A percentile compares a stretch with the other conserved stretches of the same genome.
These are phyloP conservation scores for Nymphalis urticae DNA, from an alignment of 2,888 invertebrate genomes.

Conservation along the genomic window DNA sequence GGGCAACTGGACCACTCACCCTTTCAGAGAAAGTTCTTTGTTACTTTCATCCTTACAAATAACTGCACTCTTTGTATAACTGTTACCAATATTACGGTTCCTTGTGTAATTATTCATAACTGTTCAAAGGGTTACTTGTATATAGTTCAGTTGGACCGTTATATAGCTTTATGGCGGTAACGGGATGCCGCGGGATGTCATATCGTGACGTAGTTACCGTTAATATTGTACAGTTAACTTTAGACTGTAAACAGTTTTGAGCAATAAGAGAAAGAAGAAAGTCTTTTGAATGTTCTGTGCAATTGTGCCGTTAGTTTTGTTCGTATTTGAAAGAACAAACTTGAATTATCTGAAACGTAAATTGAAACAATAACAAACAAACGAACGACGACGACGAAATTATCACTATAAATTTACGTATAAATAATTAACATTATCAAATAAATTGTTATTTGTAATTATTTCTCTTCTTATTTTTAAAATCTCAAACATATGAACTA, in stretches of 20 bases:
- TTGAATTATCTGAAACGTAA: constrained; percentile 4
- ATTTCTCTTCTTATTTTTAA: too few relatives aligned
- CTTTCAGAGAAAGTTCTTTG: constrained; percentile 76
- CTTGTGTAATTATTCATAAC: constrained; percentile 76
- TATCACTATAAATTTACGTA: background rate
- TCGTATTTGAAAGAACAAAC: background rate
- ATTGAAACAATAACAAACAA: background rate
- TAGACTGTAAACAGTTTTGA: constrained; percentile 55
- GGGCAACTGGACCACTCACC: constrained; percentile 46
- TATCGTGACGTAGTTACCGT: constrained; percentile 51
- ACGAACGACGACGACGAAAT: too few relatives aligned
- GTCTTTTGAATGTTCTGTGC: constrained; percentile 28
- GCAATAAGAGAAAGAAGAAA: constrained; percentile 56
- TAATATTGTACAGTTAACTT: constrained; percentile 45
- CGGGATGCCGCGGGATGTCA: constrained; percentile 56
- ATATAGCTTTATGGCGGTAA: constrained; percentile 61
- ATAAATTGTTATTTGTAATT: too few relatives aligned
- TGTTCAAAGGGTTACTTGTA: constrained; percentile 71
- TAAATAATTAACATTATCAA: background rate
- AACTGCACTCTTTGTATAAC: constrained; percentile 71
- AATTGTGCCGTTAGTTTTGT: constrained; percentile 26
- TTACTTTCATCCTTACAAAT: constrained; percentile 64
- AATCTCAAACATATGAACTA: too few relatives aligned
- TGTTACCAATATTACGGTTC: constrained; percentile 67
- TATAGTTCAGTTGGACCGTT: constrained; percentile 71